Percentiles rank a stretch among this genome's conserved stretches.
These are phyloP conservation scores for Bombylius discolor DNA, from an alignment of 2,888 invertebrate species.

Conservation along the genomic window DNA sequence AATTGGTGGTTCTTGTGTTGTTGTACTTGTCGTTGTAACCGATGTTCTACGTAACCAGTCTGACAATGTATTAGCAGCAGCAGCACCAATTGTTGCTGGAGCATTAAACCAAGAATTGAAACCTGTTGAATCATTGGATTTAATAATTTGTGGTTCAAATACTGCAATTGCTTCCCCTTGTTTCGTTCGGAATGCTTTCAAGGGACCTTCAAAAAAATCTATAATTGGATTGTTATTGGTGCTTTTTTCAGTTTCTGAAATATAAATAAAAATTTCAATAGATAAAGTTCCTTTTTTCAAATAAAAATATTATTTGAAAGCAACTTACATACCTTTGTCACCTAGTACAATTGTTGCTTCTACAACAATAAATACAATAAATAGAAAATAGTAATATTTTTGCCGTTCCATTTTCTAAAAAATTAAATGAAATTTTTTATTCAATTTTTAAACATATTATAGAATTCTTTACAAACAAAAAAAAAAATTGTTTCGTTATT, in stretches of 20 bases:
- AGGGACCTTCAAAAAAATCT: slow-evolving; percentile 12
- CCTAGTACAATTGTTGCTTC: not conserved
- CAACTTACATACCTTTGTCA: not conserved
- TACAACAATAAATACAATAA: not conserved
- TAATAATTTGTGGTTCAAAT: slow-evolving; percentile 7
- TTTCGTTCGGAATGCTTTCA: slow-evolving; percentile 9
- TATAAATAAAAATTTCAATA: not conserved
- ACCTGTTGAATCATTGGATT: not conserved
- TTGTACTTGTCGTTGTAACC: not conserved
- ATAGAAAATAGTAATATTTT: not conserved
- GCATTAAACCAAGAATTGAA: not conserved
- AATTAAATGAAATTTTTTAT: not conserved
- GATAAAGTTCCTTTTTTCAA: not conserved
- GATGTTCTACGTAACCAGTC: not conserved
- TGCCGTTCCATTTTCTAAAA: too few species aligned
- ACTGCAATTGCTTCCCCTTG: slow-evolving; percentile 9
- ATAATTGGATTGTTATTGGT: slow-evolving; percentile 10
- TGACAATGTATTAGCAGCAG: slow-evolving; percentile 2
- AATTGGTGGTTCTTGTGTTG: slow-evolving; percentile 1
- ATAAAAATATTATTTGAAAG: not conserved
- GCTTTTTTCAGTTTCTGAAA: not conserved
- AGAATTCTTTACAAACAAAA: not conserved
- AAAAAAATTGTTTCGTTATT: not conserved
- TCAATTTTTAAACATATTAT: not conserved
- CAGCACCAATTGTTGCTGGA: not conserved